A percentile compares a stretch with the other conserved stretches of the same genome.
Conservation (phyloP, 2,888 invertebrate genomes). For the Lycophotia porphyrea region DNA sequence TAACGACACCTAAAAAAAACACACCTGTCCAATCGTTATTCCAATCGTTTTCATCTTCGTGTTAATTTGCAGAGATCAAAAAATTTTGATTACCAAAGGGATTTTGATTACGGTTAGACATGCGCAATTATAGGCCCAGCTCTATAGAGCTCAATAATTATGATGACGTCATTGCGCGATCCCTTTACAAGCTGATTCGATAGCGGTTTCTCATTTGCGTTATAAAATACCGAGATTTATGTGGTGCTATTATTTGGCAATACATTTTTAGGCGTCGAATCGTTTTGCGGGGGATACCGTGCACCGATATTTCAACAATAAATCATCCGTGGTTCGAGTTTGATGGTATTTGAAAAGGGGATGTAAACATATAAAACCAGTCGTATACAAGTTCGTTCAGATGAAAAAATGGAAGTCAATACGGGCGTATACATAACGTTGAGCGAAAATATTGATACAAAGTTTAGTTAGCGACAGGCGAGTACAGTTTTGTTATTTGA, state of each 20-base stretch:
- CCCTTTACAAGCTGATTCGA: constrained; percentile 64
- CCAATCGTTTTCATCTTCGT: constrained; percentile 60
- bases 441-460: constrained; percentile 59
- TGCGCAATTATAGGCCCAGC: constrained; percentile 64
- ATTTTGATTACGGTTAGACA: constrained; percentile 67
- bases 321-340: constrained; percentile 76
- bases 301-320: constrained; percentile 75
- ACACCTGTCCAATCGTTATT: constrained; percentile 58
- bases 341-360: constrained; percentile 75
- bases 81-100: constrained; percentile 63
- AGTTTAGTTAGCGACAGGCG: constrained; percentile 45
- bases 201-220: constrained; percentile 61
- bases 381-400: constrained; percentile 56
- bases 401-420: constrained; percentile 61
- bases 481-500: constrained; percentile 62
- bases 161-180: constrained; percentile 68
- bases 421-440: constrained; percentile 39
- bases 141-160: constrained; percentile 66
- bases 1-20: constrained; percentile 37
- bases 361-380: constrained; percentile 71
- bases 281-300: constrained; percentile 63
- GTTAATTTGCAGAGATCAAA: constrained; percentile 64
- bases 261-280: constrained; percentile 69
- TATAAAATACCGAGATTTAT: constrained; percentile 69
- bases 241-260: constrained; percentile 66